These are phyloP conservation scores for Stylophora pistillata DNA, from an alignment of 64 coral and sea anemone genomes.

Conservation along the genomic window DNA sequence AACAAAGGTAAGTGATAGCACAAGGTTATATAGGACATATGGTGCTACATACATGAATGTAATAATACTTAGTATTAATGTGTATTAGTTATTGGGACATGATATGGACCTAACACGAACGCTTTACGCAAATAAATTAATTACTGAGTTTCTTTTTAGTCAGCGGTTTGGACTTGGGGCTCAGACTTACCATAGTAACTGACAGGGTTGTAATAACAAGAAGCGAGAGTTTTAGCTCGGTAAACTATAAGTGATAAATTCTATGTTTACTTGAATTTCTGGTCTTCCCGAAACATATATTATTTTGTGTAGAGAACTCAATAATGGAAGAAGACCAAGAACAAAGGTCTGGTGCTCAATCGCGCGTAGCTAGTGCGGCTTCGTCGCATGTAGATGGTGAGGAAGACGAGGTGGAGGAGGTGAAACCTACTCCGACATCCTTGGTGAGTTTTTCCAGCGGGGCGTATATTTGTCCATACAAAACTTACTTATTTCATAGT, in stretches of 20 bases:
- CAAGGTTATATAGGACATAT: no score
- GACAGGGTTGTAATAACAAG: conserved; percentile 3
- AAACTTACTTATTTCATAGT: background rate
- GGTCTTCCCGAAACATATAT: background rate
- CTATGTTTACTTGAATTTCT: background rate
- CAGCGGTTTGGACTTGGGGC: conserved; percentile 14
- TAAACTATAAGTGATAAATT: background rate
- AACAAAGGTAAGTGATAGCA: no score
- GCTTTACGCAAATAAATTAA: no score
- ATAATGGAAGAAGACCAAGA: conserved; percentile 53
- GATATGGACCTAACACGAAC: no score
- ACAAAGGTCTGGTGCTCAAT: conserved; percentile 74
- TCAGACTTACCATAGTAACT: conserved; percentile 37
- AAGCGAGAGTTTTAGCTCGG: background rate
- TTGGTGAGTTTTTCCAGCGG: background rate
- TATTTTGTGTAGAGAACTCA: background rate
- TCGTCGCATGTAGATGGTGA: conserved; percentile 50
- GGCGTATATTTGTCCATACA: background rate
- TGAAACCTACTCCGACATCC: conserved; percentile 34
- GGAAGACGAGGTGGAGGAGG: conserved; percentile 23
- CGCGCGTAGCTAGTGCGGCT: conserved; percentile 73
- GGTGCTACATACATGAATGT: no score
- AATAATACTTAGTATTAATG: no score
- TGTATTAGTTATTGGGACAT: no score
- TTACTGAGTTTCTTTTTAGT: background rate